These are phyloP conservation scores for Anthonomus grandis DNA, from an alignment of 1,140 invertebrate species.

Conservation along the genomic window DNA sequence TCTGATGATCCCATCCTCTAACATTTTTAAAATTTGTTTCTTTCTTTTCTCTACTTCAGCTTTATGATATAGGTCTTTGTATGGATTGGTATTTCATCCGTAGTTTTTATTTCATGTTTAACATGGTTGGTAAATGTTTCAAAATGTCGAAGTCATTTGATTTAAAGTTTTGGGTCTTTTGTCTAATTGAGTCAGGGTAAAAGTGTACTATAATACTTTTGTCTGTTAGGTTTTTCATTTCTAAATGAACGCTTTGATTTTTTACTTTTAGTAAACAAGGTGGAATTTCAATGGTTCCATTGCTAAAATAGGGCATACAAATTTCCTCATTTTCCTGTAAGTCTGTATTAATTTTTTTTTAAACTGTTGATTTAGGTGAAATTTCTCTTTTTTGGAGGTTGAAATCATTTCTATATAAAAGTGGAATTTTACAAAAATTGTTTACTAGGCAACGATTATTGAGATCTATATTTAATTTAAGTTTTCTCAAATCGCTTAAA, in stretches of 20 bases:
- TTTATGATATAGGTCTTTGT: slow-evolving; percentile 41
- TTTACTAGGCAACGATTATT: slow-evolving; percentile 15
- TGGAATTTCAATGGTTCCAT: too few species aligned
- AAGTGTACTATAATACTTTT: too few species aligned
- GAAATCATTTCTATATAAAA: slow-evolving; percentile 10
- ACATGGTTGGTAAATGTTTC: slow-evolving; percentile 21
- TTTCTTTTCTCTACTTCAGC: slow-evolving; percentile 41
- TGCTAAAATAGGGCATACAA: neutral
- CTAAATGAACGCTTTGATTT: too few species aligned
- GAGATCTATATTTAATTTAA: slow-evolving; percentile 27
- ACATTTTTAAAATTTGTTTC: slow-evolving; percentile 35
- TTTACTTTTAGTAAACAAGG: too few species aligned
- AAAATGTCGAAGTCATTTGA: too few species aligned
- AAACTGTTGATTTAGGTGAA: neutral
- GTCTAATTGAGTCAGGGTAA: too few species aligned
- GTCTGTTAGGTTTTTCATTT: too few species aligned
- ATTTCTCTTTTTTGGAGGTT: slow-evolving; percentile 6
- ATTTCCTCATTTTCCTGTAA: neutral
- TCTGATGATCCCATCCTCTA: slow-evolving; percentile 36
- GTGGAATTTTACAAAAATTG: slow-evolving; percentile 19
- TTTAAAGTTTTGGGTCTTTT: too few species aligned
- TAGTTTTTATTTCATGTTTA: slow-evolving; percentile 37
- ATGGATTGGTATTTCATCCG: slow-evolving; percentile 34
- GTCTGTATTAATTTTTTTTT: slow-evolving; percentile 8
- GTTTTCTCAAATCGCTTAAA: slow-evolving; percentile 16